phyloP scores from a whole-genome alignment of 2,888 invertebrate species.

The Mesorhabditis sp. region DNA sequence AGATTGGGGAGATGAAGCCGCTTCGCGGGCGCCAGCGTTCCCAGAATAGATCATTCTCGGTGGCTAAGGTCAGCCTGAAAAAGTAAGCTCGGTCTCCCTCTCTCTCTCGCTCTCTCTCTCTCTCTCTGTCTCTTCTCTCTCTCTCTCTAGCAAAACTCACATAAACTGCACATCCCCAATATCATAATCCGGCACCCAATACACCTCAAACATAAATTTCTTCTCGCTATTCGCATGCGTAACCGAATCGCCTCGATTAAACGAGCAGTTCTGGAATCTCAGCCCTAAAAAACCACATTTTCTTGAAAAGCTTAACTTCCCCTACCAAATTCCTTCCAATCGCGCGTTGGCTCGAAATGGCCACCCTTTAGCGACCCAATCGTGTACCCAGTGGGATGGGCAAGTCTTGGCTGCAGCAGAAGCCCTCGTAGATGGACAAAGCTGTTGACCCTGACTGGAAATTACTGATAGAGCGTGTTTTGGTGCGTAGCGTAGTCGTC shows the following conservation, averaged over 20 bases:
- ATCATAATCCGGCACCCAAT: constrained; percentile 34
- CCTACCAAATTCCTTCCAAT: constrained; percentile 9
- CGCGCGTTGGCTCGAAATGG: background rate
- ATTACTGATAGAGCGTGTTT: background rate
- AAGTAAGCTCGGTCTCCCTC: background rate
- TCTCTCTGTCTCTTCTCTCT: no score
- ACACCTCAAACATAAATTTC: constrained; percentile 37
- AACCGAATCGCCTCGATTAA: constrained; percentile 30
- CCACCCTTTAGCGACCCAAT: background rate
- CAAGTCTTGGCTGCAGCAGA: constrained; percentile 37
- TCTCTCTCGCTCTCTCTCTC: no score
- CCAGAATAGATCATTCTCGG: constrained; percentile 42
- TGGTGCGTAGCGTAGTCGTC: background rate
- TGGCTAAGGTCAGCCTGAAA: constrained; percentile 33
- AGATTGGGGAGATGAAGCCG: constrained; percentile 28
- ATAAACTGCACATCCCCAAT: constrained; percentile 44
- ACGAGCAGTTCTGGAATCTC: constrained; percentile 34
- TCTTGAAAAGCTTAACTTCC: background rate
- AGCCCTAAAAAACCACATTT: constrained; percentile 18
- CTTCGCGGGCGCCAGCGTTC: constrained; percentile 36
- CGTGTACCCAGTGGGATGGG: constrained; percentile 15
- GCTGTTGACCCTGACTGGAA: constrained; percentile 28
- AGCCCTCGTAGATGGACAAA: constrained; percentile 39
- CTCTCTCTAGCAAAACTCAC: constrained; percentile 19
- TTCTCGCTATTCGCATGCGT: constrained; percentile 40